Evolutionary conservation across 35 echinoderm and acorn worm species (phyloP), one percentile per base, ranked within the genome.

Genomic region (Antedon bifida): DNA sequence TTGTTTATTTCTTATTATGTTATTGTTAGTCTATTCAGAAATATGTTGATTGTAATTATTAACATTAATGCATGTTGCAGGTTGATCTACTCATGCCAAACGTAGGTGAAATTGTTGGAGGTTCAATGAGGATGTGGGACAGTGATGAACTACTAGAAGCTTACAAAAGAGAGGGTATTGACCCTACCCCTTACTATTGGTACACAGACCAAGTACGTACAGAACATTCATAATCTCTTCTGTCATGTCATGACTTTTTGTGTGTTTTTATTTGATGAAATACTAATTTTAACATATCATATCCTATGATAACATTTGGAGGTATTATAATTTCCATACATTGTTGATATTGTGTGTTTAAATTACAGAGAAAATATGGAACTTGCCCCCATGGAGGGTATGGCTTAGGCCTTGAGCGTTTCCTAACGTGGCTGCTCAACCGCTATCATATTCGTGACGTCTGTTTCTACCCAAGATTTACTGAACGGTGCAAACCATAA

Each of bases 121-220:
- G 94, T 3, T 97, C 94, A 0, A 97, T 97, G 94, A 97, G 94
- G 85, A 97, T 92, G 9, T 92, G 90, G 87, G 90, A 97, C 33
- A 82, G 90, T 90, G 94, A 97, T 23, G 90, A 97, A 73, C 79
- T 97, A 21, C 46, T 97, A 77, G 88, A 85, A 75, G 94, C 84
- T 3, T 97, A 92, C 78, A 90, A 97, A 74, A 77, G 86, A 46
- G 94, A 89, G 34, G 82, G 86, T 14, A 90, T 97, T 74, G 94
- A 97, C 75, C 94, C 94, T 38, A 79, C 84, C 14, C 94, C 94
- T 35, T 97, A 97, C 75, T 97, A 97, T 75, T 97, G 94, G 94
- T 97, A 97, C 83, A 97, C 94, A 32, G 94, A 97, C 80, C 94
- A 97, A 86, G 91, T 93, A 83, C 79, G 78, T 32, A 12, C 74